phyloP scores from a whole-genome alignment of 2,113 vertebrate genomes.

The Raja brachyura region DNA sequence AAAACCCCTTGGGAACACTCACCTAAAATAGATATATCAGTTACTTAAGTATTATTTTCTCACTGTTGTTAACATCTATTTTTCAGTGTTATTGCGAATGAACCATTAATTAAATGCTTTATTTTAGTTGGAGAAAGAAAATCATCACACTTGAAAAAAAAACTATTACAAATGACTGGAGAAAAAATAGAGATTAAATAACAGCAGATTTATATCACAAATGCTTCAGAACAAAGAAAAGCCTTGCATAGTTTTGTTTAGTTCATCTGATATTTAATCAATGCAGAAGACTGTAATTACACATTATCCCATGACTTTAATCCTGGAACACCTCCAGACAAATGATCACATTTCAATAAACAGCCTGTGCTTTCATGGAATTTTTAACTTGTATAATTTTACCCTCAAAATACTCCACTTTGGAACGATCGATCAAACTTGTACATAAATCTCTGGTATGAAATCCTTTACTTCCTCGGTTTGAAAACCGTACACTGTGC shows the following conservation, averaged over 20 bases:
- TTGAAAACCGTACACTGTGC: slow-evolving; percentile 7
- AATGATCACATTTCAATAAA: slow-evolving; percentile 30
- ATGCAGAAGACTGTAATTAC: neutral
- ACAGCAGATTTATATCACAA: neutral
- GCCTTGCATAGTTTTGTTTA: neutral
- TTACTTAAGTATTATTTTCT: neutral
- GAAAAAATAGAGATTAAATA: neutral
- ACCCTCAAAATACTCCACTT: neutral
- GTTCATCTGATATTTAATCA: slow-evolving; percentile 21
- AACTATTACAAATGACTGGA: neutral
- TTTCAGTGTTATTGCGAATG: too few relatives aligned
- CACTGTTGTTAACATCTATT: neutral
- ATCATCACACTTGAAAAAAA: neutral
- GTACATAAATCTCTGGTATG: slow-evolving; percentile 4
- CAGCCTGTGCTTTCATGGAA: neutral
- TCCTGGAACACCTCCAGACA: neutral
- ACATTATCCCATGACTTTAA: neutral
- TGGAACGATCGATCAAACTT: neutral
- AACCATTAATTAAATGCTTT: neutral
- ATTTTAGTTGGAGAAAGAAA: neutral
- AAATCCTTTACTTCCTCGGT: slow-evolving; percentile 9
- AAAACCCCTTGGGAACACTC: too few relatives aligned
- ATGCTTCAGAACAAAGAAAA: neutral
- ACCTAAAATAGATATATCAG: too few relatives aligned
- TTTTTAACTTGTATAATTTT: slow-evolving; percentile 17